Base-by-base conservation (phyloP, 2,797 vertebrate species). In the Spondyliosoma cantharus region DNA sequence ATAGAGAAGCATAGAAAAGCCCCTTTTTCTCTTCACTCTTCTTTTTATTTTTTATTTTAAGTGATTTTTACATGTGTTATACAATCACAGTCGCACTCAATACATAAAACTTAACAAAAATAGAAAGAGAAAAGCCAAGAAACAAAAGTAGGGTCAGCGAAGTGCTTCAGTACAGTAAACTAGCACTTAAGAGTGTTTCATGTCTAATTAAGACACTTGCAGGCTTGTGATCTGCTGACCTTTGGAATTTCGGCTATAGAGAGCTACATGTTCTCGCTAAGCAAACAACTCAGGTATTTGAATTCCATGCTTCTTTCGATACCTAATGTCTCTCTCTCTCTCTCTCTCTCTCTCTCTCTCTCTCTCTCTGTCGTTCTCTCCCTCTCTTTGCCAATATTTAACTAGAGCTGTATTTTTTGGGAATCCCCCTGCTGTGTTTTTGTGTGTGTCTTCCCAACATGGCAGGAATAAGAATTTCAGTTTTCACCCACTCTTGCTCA, bases 191-290 rank as follows among this genome's bases (percentile, higher is more conserved):
- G 4, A 45, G 24, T 15, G 16, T 63, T 20, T 63, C 0, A 4
- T n/a, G 68, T 50, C 9, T 22, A 13, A 43, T 32, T 3, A 71
- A 25, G 80, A 19, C 17, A 15, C 19, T 43, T 45, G 2, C 22
- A 48, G 78, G 2, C 69, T 78, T 76, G 54, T 71, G 74, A 89
- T 89, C 59, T 54, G 61, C 81, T 87, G 90, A 91, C 82, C 91
- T 93, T 90, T 92, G 93, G 88, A 92, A 75, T 90, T 86, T 71
- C 22, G 4, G 70, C 79, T 59, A 42, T 66, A 74, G 74, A 86
- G 83, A 74, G 71, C 75, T 85, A 54, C 54, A 87, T 52, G 46
- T 74, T 84, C 81, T 72, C 14, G 15, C 78, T 83, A 65, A 90
- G 78, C 80, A 91, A 93, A 93, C 78, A 82, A 56, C 54, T 68